Evolutionary conservation across 2,113 vertebrate species (phyloP).

Genomic region (Manacus vitellinus): DNA sequence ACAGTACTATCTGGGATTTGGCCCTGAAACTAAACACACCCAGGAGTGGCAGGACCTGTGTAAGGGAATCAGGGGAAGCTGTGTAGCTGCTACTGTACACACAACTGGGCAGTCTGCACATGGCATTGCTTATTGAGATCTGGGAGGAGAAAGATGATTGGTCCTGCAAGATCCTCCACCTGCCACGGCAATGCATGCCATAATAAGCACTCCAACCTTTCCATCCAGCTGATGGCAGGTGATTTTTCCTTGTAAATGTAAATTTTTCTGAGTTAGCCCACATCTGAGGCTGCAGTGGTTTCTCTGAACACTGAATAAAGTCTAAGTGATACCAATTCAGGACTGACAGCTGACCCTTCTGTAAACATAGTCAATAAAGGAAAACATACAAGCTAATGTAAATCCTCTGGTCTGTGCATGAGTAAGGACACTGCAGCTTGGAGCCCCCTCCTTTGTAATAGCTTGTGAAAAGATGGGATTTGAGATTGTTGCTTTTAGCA

Average conservation of each 20-base stretch:
- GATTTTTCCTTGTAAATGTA: neutral
- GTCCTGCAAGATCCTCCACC: neutral
- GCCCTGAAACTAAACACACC: neutral
- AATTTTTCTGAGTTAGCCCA: neutral
- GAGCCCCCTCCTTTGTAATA: neutral
- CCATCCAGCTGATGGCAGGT: neutral
- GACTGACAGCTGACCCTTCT: neutral
- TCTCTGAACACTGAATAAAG: neutral
- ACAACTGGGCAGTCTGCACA: neutral
- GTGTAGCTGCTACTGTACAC: neutral
- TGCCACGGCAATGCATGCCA: neutral
- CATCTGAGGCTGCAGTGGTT: neutral
- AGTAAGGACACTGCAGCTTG: neutral
- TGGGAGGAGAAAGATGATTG: neutral
- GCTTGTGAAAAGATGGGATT: neutral
- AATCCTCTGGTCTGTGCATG: neutral
- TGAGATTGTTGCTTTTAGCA: neutral
- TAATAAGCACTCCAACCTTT: neutral
- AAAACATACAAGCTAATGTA: neutral
- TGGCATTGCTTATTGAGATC: neutral
- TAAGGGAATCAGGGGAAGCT: neutral
- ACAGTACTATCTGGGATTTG: neutral
- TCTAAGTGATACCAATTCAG: neutral
- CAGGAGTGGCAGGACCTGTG: neutral
- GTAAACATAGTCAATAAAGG: neutral